Evolutionary conservation across 2,888 invertebrate species (phyloP).

Genomic region (Meandrusa payeni): DNA sequence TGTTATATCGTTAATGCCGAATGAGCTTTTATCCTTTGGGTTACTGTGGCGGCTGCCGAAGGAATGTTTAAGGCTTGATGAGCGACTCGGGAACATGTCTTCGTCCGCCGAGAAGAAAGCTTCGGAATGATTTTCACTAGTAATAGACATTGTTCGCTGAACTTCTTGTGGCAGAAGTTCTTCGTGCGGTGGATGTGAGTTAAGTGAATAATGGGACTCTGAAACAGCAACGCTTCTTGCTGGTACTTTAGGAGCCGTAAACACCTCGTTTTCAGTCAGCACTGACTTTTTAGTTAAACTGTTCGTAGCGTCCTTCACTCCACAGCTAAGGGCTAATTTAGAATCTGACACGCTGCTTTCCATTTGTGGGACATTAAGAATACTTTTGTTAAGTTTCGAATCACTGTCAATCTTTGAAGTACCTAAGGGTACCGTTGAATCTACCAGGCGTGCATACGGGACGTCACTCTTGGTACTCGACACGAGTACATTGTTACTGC

Average conservation of each 20-base stretch:
- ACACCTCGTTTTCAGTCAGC: slow-evolving; percentile 49
- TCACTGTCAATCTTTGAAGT: slow-evolving; percentile 86
- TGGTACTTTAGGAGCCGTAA: slow-evolving; percentile 63
- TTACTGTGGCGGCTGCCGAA: slow-evolving; percentile 72
- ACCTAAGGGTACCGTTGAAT: slow-evolving; percentile 80
- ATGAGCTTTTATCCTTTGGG: slow-evolving; percentile 78
- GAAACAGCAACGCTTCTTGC: slow-evolving; percentile 80
- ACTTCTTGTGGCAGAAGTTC: slow-evolving; percentile 83
- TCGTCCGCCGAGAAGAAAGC: slow-evolving; percentile 97
- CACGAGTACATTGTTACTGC: slow-evolving; percentile 63
- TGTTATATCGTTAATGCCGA: slow-evolving; percentile 68
- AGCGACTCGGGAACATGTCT: slow-evolving; percentile 86
- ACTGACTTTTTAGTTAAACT: slow-evolving; percentile 47
- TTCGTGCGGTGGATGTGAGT: slow-evolving; percentile 79
- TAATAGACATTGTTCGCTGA: slow-evolving; percentile 92
- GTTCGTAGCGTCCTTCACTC: slow-evolving; percentile 73
- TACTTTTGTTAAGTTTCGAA: slow-evolving; percentile 83
- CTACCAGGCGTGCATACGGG: slow-evolving; percentile 89
- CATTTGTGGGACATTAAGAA: slow-evolving; percentile 78
- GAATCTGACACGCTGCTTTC: slow-evolving; percentile 94
- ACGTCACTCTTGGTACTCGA: slow-evolving; percentile 83
- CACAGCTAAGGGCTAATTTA: slow-evolving; percentile 89
- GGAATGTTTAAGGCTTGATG: slow-evolving; percentile 85
- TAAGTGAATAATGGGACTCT: slow-evolving; percentile 85
- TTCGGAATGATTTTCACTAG: slow-evolving; percentile 94